Evolutionary conservation across 2,113 vertebrate species (phyloP).

Genomic region (Nanger granti): DNA sequence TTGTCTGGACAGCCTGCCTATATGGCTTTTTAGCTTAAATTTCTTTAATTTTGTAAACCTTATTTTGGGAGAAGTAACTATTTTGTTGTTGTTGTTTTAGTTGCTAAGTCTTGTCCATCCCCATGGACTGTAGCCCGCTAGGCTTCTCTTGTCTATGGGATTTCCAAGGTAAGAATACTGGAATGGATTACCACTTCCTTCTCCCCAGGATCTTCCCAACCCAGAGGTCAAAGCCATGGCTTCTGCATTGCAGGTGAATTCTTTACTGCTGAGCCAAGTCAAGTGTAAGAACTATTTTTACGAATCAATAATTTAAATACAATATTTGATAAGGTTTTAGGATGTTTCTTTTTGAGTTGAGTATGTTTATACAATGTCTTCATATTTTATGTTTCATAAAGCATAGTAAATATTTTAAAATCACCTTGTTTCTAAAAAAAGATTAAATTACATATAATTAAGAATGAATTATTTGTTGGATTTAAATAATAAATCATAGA

Average conservation of each 20-base stretch:
- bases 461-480: conserved; percentile 20
- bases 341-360: background rate
- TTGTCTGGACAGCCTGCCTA: background rate
- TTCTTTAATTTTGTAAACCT: conserved; percentile 6
- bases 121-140: background rate
- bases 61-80: background rate
- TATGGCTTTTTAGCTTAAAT: background rate
- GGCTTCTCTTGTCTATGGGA: background rate
- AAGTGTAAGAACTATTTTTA: background rate
- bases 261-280: background rate
- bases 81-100: background rate
- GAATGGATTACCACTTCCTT: background rate
- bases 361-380: background rate
- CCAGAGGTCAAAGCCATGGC: background rate
- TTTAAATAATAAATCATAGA: background rate
- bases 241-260: background rate
- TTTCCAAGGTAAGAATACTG: background rate
- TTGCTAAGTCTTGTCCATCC: background rate
- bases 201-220: background rate
- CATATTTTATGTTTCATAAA: background rate
- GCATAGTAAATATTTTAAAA: background rate
- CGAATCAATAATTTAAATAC: background rate
- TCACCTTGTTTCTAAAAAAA: background rate
- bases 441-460: background rate
- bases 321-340: background rate